Evolutionary conservation across 2,113 vertebrate species (phyloP).

Genomic region (Cavia porcellus): DNA sequence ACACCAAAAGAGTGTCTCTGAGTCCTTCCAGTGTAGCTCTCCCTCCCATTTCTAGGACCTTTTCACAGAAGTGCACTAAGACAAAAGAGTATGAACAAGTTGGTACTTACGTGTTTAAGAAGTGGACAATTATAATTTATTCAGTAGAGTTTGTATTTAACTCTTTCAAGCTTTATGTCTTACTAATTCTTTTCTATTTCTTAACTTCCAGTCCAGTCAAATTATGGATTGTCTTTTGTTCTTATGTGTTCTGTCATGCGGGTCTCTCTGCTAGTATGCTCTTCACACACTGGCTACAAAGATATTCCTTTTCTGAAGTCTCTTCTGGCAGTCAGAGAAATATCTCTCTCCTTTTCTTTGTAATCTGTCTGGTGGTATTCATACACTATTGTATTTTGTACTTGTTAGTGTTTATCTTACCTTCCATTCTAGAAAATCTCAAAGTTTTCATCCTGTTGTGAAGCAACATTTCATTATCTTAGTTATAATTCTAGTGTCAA

Average conservation of each 20-base stretch:
- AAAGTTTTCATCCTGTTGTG: background rate
- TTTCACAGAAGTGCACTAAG: background rate
- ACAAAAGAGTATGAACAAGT: background rate
- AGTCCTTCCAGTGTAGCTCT: background rate
- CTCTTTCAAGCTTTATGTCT: background rate
- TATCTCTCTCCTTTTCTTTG: background rate
- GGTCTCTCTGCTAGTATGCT: background rate
- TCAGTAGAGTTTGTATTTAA: background rate
- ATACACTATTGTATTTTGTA: background rate
- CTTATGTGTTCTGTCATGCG: background rate
- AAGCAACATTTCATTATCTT: background rate
- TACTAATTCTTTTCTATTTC: background rate
- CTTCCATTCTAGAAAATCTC: background rate
- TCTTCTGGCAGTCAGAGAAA: background rate
- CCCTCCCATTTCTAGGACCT: background rate
- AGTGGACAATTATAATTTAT: background rate
- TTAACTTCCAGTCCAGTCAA: background rate
- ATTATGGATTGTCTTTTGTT: background rate
- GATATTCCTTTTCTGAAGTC: background rate
- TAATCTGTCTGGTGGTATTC: background rate
- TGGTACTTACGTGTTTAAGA: background rate
- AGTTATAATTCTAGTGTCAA: background rate
- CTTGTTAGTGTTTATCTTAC: background rate
- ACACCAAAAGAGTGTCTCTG: background rate
- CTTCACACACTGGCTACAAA: background rate